Percentiles rank a stretch among this genome's conserved stretches.
phyloP scores from a whole-genome alignment of 2,888 invertebrate genomes.

The Metalampra italica region DNA sequence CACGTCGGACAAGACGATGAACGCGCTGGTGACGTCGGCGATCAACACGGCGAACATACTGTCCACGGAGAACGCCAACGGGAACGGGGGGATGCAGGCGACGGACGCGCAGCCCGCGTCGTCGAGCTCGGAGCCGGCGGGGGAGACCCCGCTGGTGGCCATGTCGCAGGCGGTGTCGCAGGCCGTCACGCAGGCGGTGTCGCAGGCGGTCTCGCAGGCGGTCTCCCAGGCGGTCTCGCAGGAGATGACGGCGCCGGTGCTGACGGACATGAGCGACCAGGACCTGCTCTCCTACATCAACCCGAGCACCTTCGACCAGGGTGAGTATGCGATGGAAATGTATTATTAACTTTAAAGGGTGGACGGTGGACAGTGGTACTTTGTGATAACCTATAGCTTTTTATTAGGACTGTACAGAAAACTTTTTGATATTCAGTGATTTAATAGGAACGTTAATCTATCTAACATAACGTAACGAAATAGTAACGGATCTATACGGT shows the following conservation, averaged over 20 bases:
- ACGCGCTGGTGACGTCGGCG: constrained; percentile 74
- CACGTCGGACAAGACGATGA: constrained; percentile 80
- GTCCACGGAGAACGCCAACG: constrained; percentile 48
- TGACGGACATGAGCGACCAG: constrained; percentile 91
- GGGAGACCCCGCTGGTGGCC: constrained; percentile 58
- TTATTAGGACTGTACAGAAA: background rate
- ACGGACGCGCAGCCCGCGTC: constrained; percentile 41
- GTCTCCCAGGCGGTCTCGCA: constrained; percentile 71
- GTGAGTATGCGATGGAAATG: constrained; percentile 70
- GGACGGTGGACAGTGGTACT: background rate
- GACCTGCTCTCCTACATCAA: constrained; percentile 93
- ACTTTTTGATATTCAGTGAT: background rate
- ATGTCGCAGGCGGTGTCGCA: constrained; percentile 76
- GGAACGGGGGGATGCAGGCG: constrained; percentile 29
- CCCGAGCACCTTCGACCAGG: constrained; percentile 92
- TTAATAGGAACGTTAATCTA: too few relatives aligned
- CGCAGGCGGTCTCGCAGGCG: constrained; percentile 69
- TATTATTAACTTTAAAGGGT: constrained; percentile 31
- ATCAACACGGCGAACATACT: constrained; percentile 73
- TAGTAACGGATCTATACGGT: too few relatives aligned
- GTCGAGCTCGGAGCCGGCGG: constrained; percentile 52
- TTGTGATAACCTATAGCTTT: background rate
- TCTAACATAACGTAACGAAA: too few relatives aligned
- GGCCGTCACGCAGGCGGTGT: constrained; percentile 68
- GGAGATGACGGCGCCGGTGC: constrained; percentile 80